Conservation (phyloP, 1,140 invertebrate species). For the Apis cerana region DNA sequence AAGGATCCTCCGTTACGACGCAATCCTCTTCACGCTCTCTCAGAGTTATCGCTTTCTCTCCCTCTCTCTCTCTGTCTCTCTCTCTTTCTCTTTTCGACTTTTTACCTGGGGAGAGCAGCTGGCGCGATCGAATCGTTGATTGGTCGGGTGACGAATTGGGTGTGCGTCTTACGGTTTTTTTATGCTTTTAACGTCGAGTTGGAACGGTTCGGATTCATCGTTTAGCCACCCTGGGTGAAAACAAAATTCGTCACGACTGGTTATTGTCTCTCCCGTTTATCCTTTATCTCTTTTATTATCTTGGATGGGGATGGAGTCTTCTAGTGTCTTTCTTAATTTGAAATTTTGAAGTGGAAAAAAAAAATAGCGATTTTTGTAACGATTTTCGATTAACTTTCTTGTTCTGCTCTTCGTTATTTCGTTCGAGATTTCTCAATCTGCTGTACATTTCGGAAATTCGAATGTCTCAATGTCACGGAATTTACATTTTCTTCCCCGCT, state of each 20-base stretch:
- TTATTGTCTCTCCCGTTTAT: not conserved
- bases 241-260: not conserved
- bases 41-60: constrained; percentile 53
- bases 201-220: not conserved
- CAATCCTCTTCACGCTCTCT: constrained; percentile 48
- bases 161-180: constrained; percentile 11
- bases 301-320: not conserved
- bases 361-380: too few relatives aligned
- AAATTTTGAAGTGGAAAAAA: not conserved
- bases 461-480: constrained; percentile 14
- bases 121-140: constrained; percentile 46
- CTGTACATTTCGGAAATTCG: not conserved
- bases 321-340: not conserved
- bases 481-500: constrained; percentile 1
- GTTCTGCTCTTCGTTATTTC: not conserved
- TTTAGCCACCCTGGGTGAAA: not conserved
- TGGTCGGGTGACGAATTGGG: constrained; percentile 38
- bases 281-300: not conserved
- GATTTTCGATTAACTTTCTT: not conserved
- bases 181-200: not conserved
- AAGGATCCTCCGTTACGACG: constrained; percentile 52
- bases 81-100: constrained; percentile 10
- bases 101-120: constrained; percentile 48
- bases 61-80: too few relatives aligned
- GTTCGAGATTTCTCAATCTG: too few relatives aligned